Evolutionary conservation across 2,113 vertebrate species (phyloP).

Genomic region (Grus americana): DNA sequence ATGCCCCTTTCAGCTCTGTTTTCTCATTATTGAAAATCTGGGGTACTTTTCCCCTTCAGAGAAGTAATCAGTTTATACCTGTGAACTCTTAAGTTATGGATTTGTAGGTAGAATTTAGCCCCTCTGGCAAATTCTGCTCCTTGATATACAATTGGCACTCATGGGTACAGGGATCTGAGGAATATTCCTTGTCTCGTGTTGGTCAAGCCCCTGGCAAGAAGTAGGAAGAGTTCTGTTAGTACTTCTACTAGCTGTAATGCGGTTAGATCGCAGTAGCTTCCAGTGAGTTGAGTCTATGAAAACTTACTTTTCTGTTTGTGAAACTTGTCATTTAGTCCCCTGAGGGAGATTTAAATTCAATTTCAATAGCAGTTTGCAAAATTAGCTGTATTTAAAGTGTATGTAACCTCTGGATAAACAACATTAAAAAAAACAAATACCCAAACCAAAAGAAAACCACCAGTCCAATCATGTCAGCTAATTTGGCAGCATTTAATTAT

Average conservation of each 20-base stretch:
- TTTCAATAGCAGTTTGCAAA: neutral
- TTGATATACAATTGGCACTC: neutral
- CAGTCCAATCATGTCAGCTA: neutral
- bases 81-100: neutral
- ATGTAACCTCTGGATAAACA: neutral
- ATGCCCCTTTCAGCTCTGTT: neutral
- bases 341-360: neutral
- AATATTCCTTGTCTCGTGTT: neutral
- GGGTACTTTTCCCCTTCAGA: neutral
- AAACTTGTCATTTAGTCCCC: neutral
- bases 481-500: conserved; percentile 17
- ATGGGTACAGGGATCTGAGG: accelerated
- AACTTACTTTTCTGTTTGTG: neutral
- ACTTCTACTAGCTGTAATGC: neutral
- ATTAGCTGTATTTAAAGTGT: neutral
- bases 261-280: neutral
- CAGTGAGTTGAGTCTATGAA: neutral
- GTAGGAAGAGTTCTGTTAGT: neutral
- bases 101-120: neutral
- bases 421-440: neutral
- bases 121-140: neutral
- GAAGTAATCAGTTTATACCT: neutral
- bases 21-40: neutral
- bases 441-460: neutral
- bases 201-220: neutral